Evolutionary conservation across 2,113 vertebrate species (phyloP), one percentile per base, ranked within the genome.

Genomic region (Colossoma macropomum): DNA sequence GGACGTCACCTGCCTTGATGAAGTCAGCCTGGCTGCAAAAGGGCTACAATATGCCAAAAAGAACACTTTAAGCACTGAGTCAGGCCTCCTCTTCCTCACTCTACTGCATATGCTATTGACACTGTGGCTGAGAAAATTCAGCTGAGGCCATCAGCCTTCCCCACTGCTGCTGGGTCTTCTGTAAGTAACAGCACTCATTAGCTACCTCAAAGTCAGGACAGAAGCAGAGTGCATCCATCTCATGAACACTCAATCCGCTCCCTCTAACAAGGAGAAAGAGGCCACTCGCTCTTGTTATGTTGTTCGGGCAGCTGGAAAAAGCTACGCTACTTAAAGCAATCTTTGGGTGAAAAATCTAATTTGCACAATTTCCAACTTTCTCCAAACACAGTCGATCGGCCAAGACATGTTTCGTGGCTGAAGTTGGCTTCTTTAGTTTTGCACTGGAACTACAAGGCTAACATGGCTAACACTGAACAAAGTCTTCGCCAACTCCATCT

Each of bases 71-170:
- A 30, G 0, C 63, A 30, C 28, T 16, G 12, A 30, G 1, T 28
- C 17, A 5, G 41, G 1, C 23, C 79, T 66, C 72, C 27, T 0
- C 9, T 32, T 66, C 2, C 54, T 34, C 0, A 38, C 65, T 27
- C 11, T 21, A 48, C 48, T 66, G 62, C 9, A 30, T 48, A 32
- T 23, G 32, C 21, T 83, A 80, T 79, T 75, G 85, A 86, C 77
- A 74, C 38, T 0, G 69, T 28, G 62, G 32, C 69, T 77, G 66
- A 87, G 79, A 85, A 86, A 87, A 54, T 23, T 50, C 66, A 21
- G 30, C 27, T 48, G 16, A 69, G 52, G 78, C 72, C 60, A 83
- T 88, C 48, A 41, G 45, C 85, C 86, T 75, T 82, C 62, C 32
- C 17, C 21, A 6, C 3, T 45, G 41, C 10, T 4, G 6, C 10